Conservation (phyloP, 23 tunicate species). For the Clavelina lepadiformis region DNA sequence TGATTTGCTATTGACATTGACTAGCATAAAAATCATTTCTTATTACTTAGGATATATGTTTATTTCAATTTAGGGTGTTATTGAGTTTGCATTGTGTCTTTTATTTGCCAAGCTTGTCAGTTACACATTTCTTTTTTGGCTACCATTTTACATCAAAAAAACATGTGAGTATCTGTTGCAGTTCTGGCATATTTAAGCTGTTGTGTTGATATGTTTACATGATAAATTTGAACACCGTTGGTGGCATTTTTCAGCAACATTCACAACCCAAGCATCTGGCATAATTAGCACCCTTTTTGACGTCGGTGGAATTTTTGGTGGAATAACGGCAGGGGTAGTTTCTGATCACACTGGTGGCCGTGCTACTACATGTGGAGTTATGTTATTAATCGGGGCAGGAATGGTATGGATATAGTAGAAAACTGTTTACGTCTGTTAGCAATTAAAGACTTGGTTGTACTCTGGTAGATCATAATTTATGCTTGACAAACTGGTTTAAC, state of each 20-base stretch:
- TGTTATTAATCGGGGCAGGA: conserved; percentile 74
- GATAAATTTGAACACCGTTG: background rate
- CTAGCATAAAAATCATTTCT: too few relatives aligned
- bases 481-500: too few relatives aligned
- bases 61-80: conserved; percentile 67
- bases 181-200: background rate
- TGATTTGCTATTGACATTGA: too few relatives aligned
- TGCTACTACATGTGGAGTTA: conserved; percentile 70
- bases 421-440: too few relatives aligned
- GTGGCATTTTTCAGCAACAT: conserved; percentile 28
- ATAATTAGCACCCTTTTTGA: conserved; percentile 83
- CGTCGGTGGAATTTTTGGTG: conserved; percentile 90
- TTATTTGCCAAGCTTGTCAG: conserved; percentile 94
- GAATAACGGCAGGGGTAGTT: conserved; percentile 72
- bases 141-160: conserved; percentile 71
- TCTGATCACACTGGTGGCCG: conserved; percentile 58
- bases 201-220: background rate
- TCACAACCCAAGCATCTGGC: conserved; percentile 42
- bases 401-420: conserved; percentile 62
- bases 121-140: conserved; percentile 92
- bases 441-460: too few relatives aligned
- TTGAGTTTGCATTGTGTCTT: conserved; percentile 78
- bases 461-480: too few relatives aligned
- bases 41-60: background rate
- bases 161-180: conserved; percentile 57